These are phyloP conservation scores for Griposia aprilina DNA, from an alignment of 2,888 invertebrate genomes.

Conservation along the genomic window DNA sequence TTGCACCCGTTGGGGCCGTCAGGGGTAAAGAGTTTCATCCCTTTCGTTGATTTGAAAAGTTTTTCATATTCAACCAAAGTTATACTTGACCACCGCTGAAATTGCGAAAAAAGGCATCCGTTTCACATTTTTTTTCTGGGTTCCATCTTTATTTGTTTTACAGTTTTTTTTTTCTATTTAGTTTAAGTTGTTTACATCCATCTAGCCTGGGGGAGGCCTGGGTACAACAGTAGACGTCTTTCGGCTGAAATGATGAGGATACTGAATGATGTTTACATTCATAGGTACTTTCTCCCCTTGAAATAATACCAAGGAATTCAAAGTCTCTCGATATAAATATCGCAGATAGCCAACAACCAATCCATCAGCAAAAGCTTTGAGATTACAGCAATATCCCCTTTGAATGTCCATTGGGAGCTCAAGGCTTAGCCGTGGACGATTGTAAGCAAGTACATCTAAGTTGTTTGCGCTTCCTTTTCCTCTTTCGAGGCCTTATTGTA, in stretches of 20 bases:
- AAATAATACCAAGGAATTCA: background rate
- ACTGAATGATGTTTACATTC: too few relatives aligned
- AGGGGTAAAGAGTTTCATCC: background rate
- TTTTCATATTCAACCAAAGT: constrained; percentile 2
- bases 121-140: background rate
- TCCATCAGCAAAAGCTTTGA: background rate
- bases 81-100: background rate
- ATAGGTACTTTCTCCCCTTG: background rate
- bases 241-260: too few relatives aligned
- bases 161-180: background rate
- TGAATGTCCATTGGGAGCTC: constrained; percentile 10
- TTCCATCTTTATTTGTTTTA: background rate
- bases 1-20: background rate
- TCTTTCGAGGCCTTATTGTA: background rate
- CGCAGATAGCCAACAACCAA: background rate
- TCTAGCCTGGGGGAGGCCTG: too few relatives aligned
- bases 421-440: background rate
- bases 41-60: background rate
- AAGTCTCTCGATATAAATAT: background rate
- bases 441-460: background rate
- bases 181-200: background rate
- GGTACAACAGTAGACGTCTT: too few relatives aligned
- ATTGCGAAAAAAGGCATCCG: background rate
- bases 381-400: constrained; percentile 1
- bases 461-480: constrained; percentile 7